These are phyloP conservation scores for Hyphantria cunea DNA, from an alignment of 1,140 invertebrate species.

Conservation along the genomic window DNA sequence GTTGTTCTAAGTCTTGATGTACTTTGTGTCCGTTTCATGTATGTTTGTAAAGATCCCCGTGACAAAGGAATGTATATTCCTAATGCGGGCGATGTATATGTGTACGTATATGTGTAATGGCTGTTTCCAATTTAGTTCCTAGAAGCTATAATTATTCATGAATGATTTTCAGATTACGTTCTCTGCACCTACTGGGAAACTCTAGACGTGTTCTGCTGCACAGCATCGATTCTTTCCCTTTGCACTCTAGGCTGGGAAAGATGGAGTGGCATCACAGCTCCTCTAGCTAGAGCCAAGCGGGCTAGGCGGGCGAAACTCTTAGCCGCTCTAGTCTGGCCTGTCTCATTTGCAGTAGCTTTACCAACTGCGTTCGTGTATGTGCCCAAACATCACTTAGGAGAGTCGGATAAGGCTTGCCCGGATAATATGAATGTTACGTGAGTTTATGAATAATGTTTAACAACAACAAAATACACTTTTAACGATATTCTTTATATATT, in stretches of 20 bases:
- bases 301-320: conserved; percentile 45
- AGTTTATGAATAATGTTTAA: too few species aligned
- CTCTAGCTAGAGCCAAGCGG: conserved; percentile 58
- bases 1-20: too few species aligned
- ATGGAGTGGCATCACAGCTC: conserved; percentile 84
- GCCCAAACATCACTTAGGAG: conserved; percentile 53
- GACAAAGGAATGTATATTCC: too few species aligned
- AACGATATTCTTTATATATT: too few species aligned
- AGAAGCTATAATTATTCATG: not conserved
- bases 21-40: too few species aligned
- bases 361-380: conserved; percentile 63
- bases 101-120: too few species aligned
- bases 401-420: conserved; percentile 75
- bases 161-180: conserved; percentile 67
- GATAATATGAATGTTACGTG: conserved; percentile 84
- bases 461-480: too few species aligned
- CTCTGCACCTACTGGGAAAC: conserved; percentile 85
- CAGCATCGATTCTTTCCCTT: conserved; percentile 85
- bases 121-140: too few species aligned
- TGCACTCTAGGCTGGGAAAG: conserved; percentile 85
- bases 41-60: too few species aligned
- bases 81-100: too few species aligned
- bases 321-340: conserved; percentile 54
- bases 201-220: conserved; percentile 85
- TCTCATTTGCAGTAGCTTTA: conserved; percentile 73